Conservation (phyloP, 2,797 vertebrate genomes). For the Hypotaenidia okinawae region DNA sequence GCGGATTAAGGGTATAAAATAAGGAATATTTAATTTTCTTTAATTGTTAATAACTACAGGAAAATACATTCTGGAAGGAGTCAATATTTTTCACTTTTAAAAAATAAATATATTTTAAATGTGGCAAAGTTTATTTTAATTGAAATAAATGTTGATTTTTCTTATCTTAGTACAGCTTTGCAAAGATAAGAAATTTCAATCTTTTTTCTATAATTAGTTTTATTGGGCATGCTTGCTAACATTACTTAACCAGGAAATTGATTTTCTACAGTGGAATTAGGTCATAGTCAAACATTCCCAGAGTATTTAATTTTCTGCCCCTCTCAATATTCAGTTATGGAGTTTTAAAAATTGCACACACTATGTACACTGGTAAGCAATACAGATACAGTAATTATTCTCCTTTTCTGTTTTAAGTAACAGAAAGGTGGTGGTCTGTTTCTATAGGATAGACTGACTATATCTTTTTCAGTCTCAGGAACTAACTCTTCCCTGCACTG, state of each 20-base stretch:
- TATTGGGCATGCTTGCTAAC: conserved; percentile 10
- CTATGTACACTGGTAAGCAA: neutral
- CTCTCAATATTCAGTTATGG: neutral
- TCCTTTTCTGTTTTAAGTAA: neutral
- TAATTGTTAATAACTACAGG: neutral
- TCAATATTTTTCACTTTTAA: neutral
- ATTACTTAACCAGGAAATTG: conserved; percentile 32
- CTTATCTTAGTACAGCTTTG: neutral
- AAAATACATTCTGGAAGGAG: neutral
- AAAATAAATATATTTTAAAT: neutral
- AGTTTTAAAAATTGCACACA: neutral
- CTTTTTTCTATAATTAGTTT: conserved; percentile 19
- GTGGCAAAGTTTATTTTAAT: neutral
- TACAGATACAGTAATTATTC: neutral
- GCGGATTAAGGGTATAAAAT: neutral
- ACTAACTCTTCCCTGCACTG: neutral
- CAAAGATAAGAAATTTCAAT: conserved; percentile 32
- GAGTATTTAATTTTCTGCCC: conserved; percentile 16
- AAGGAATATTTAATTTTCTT: neutral
- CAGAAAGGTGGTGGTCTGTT: neutral
- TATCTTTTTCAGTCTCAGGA: neutral
- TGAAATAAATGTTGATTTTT: neutral
- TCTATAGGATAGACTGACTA: neutral
- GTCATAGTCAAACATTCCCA: neutral
- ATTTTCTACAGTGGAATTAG: conserved; percentile 45